Percentiles rank a stretch among this genome's conserved stretches.
These are phyloP conservation scores for Stenodera caucasica DNA, from an alignment of 2,888 invertebrate species.

Conservation along the genomic window DNA sequence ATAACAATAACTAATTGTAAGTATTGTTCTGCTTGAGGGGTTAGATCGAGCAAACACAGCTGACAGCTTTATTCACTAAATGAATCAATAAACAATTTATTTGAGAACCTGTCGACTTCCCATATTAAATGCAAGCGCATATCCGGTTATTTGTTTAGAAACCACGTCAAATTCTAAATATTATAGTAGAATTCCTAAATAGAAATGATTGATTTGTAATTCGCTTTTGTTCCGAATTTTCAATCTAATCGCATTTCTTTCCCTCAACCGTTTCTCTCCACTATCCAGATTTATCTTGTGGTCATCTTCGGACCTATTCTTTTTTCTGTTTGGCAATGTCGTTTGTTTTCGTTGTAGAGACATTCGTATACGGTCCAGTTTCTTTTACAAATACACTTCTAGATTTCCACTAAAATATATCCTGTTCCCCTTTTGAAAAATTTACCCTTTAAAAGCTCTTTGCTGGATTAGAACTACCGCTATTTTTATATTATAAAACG, in stretches of 20 bases:
- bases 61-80: constrained; percentile 37
- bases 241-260: constrained; percentile 29
- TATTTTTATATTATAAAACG: not conserved
- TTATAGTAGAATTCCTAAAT: too few species aligned
- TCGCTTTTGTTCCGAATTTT: constrained; percentile 27
- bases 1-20: constrained; percentile 19
- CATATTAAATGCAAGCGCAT: constrained; percentile 31
- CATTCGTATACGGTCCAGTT: constrained; percentile 16
- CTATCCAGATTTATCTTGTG: constrained; percentile 25
- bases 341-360: constrained; percentile 22
- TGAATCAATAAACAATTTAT: constrained; percentile 38
- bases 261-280: too few species aligned
- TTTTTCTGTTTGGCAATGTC: constrained; percentile 17
- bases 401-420: constrained; percentile 19
- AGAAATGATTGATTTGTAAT: not conserved
- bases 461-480: constrained; percentile 26
- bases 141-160: constrained; percentile 31
- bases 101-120: constrained; percentile 26
- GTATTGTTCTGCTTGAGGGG: constrained; percentile 34
- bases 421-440: constrained; percentile 26
- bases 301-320: constrained; percentile 28
- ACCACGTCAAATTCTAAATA: too few species aligned
- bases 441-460: constrained; percentile 32
- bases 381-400: not conserved
- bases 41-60: constrained; percentile 34